Percentiles rank a stretch among this genome's conserved stretches.
Evolutionary conservation across 1,140 invertebrate species (phyloP).

Genomic region (Neodiprion virginianus): DNA sequence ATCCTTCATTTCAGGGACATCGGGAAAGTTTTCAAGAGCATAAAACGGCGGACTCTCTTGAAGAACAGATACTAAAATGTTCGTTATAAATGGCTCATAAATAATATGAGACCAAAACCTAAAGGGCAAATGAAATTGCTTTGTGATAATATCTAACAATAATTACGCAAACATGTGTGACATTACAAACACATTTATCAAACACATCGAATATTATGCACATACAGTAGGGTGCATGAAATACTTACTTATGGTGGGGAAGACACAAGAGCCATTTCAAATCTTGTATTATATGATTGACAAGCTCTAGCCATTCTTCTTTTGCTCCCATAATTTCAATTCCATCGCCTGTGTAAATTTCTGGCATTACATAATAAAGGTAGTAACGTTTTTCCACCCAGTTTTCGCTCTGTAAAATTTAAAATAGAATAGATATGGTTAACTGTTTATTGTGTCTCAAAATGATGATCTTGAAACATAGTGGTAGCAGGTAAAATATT

Average conservation of each 20-base stretch:
- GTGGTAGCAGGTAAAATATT: neutral
- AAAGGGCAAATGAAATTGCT: conserved; percentile 44
- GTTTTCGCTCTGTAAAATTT: conserved; percentile 43
- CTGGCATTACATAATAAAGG: conserved; percentile 51
- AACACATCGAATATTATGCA: conserved; percentile 11
- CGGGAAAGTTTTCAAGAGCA: conserved; percentile 59
- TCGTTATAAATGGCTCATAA: conserved; percentile 71
- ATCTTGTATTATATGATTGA: conserved; percentile 65
- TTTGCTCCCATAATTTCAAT: conserved; percentile 56
- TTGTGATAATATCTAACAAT: conserved; percentile 4
- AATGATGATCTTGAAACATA: conserved; percentile 13
- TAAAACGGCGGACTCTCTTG: conserved; percentile 77
- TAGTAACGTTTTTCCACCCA: conserved; percentile 53
- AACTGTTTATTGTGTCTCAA: conserved; percentile 27
- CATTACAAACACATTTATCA: neutral
- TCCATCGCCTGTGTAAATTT: conserved; percentile 44
- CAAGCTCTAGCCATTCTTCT: conserved; percentile 66
- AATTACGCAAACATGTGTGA: neutral
- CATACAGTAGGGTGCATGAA: neutral
- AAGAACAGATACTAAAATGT: conserved; percentile 74
- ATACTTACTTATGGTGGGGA: conserved; percentile 59
- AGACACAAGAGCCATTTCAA: conserved; percentile 64
- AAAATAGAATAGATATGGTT: too few relatives aligned
- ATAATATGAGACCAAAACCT: conserved; percentile 86
- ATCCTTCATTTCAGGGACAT: conserved; percentile 55